Percentiles rank a stretch among this genome's conserved stretches.
These are phyloP conservation scores for Cariama cristata DNA, from an alignment of 2,113 vertebrate genomes.

Conservation along the genomic window DNA sequence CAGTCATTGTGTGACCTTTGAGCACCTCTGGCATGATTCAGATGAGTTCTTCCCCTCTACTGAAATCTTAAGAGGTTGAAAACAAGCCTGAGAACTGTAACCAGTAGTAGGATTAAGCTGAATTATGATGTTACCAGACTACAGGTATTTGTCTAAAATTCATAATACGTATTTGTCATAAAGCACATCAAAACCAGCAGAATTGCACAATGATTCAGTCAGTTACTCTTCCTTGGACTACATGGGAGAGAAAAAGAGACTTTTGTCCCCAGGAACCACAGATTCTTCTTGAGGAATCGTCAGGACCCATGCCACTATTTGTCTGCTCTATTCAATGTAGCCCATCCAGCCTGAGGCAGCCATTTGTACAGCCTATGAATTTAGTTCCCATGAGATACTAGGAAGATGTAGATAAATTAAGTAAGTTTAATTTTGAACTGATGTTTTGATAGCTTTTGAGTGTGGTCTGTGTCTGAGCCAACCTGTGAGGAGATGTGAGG, in stretches of 20 bases:
- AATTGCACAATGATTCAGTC: neutral
- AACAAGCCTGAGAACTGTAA: neutral
- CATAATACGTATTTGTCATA: neutral
- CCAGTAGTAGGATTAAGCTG: neutral
- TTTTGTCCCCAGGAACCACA: neutral
- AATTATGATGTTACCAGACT: neutral
- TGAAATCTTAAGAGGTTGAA: neutral
- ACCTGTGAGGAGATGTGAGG: neutral
- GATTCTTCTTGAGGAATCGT: neutral
- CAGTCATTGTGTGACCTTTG: neutral
- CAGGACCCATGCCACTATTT: neutral
- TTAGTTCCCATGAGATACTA: neutral
- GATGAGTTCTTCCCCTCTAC: neutral
- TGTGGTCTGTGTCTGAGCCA: neutral
- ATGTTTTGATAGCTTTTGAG: neutral
- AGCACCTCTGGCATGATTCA: neutral
- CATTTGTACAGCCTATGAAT: neutral
- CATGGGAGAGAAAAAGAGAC: neutral
- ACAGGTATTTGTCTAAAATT: neutral
- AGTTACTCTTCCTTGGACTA: neutral
- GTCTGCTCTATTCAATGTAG: neutral
- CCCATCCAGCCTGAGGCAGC: neutral
- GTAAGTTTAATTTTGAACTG: neutral
- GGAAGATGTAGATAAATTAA: neutral
- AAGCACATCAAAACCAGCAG: neutral